Evolutionary conservation across 2,797 vertebrate species (phyloP), one percentile per base, ranked within the genome.

Genomic region (Peromyscus nudipes): DNA sequence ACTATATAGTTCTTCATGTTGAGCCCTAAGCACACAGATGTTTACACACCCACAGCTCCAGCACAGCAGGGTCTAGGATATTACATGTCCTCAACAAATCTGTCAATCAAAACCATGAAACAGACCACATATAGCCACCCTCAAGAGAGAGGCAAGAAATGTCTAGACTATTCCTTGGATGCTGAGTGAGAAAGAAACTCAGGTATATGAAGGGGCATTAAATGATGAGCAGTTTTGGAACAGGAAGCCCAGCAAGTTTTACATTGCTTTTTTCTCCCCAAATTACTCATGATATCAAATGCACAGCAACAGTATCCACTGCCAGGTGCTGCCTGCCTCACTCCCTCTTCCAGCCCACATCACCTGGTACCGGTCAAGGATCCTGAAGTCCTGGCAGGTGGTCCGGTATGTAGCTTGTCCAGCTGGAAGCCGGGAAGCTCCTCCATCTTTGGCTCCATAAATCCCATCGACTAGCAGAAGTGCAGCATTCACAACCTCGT

Each of bases 311-410:
- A 11, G 0, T 34, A 6, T 29, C 40, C 29, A 80, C 10, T 31
- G 64, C 8, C 21, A 11, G 13, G 31, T 64, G 29, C 75, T 55
- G 19, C 52, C 77, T 46, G 34, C 11, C 75, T 23, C 21, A n/a
- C 55, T 40, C 29, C 64, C 52, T 27, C 60, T 34, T 23, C 12
- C 6, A 2, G 31, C 14, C 80, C 94, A 76, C 5, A 75, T 98
- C 90, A 99, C 99, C 99, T 99, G 99, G 97, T 99, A 99, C 52
- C 99, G 99, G 97, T 99, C 99, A 11, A 99, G 99, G 77, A 99
- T 99, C 19, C 99, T 98, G 94, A 99, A 99, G 97, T 99, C 99
- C 94, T 99, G 99, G 97, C 99, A 99, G 96, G 98, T 99, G 86
- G 99, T 99, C 94, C 99, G 98, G 97, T 99, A 99, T 0, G 98